Percentiles rank a stretch among this genome's conserved stretches.
Evolutionary conservation across 2,888 invertebrate species (phyloP).

Genomic region (Drosophila infuscata): DNA sequence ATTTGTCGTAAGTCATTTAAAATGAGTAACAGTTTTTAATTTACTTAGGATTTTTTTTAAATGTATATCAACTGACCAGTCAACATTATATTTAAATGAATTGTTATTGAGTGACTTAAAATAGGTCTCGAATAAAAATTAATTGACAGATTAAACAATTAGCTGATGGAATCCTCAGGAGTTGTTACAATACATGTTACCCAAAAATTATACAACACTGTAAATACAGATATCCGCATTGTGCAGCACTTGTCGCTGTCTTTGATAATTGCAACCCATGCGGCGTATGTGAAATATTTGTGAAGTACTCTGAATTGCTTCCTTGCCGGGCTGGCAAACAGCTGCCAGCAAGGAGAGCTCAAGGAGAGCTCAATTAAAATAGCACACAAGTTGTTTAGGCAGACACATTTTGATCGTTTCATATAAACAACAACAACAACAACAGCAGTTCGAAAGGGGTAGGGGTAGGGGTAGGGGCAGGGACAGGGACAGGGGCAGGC

Average conservation of each 20-base stretch:
- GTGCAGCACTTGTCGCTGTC: slow-evolving; percentile 4
- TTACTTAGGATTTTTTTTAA: neutral
- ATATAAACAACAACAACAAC: slow-evolving; percentile 48
- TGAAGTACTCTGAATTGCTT: slow-evolving; percentile 1
- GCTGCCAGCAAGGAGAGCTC: slow-evolving; percentile 26
- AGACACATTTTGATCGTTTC: slow-evolving; percentile 68
- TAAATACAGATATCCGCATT: neutral
- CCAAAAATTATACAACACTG: slow-evolving; percentile 47
- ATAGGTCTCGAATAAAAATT: neutral
- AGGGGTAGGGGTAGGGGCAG: neutral
- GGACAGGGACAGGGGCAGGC: slow-evolving; percentile 2
- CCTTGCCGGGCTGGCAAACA: slow-evolving; percentile 24
- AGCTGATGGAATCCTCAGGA: neutral
- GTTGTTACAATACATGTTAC: neutral
- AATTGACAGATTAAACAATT: neutral
- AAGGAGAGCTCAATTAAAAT: slow-evolving; percentile 64
- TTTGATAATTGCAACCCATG: slow-evolving; percentile 14
- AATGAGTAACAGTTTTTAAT: neutral
- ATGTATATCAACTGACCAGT: neutral
- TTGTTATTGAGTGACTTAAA: neutral
- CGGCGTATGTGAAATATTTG: slow-evolving; percentile 60
- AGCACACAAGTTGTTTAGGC: slow-evolving; percentile 36
- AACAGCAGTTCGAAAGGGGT: slow-evolving; percentile 5
- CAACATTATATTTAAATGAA: neutral
- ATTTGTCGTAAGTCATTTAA: neutral